A percentile compares a stretch with the other conserved stretches of the same genome.
phyloP scores from a whole-genome alignment of 2,797 vertebrate species.

The Taeniopygia guttata region DNA sequence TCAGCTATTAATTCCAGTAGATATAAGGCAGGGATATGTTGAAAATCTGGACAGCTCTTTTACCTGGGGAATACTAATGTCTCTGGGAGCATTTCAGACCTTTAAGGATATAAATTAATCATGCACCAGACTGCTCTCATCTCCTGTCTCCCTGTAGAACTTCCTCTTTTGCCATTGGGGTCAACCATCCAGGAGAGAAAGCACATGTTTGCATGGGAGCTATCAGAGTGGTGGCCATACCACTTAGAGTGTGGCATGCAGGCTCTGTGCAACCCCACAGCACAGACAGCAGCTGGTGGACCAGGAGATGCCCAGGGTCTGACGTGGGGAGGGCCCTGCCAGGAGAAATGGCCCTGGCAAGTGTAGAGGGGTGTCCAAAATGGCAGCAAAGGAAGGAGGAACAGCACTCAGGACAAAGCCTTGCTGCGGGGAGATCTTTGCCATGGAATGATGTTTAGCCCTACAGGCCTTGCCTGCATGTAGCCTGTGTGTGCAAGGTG shows the following conservation, averaged over 20 bases:
- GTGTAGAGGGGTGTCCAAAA: neutral
- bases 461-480: neutral
- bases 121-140: conserved; percentile 25
- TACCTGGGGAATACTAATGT: neutral
- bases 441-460: neutral
- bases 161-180: neutral
- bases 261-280: neutral
- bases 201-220: neutral
- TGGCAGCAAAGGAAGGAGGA: neutral
- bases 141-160: conserved; percentile 14
- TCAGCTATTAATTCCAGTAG: conserved; percentile 30
- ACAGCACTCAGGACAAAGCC: neutral
- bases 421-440: neutral
- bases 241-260: neutral
- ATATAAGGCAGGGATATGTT: neutral
- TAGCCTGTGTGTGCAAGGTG: neutral
- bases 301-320: neutral
- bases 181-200: neutral
- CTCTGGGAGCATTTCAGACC: conserved; percentile 30
- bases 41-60: conserved; percentile 33
- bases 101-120: conserved; percentile 47
- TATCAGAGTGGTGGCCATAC: neutral
- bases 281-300: neutral
- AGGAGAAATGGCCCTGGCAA: neutral
- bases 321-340: accelerated